Evolutionary conservation across 2,888 invertebrate species (phyloP), one percentile per base, ranked within the genome.

Genomic region (Drosophila mimica): DNA sequence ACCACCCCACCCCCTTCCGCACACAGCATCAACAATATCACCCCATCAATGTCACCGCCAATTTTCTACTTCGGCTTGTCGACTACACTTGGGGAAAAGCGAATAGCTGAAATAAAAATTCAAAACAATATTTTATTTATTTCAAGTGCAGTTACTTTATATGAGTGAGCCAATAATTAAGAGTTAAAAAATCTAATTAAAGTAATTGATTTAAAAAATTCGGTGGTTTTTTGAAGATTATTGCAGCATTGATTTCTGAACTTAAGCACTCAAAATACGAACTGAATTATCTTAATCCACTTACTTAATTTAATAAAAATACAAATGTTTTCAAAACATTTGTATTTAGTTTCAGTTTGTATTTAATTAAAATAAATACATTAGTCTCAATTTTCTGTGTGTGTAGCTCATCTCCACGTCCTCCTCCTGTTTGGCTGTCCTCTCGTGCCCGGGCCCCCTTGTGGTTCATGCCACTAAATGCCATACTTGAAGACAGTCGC

Each of bases 11-110:
- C 8, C 8, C 30, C 53, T 46, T 36, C 46, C 13, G 31, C 20
- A 58, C 54, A 31, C 36, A 38, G 34, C 67, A 60, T 66, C 53
- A 68, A 51, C 62, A 51, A 53, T 36, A 66, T 77, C 63, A 69
- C 76, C 76, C 85, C 82, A 87, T 87, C 90, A 89, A 77, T 89
- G 87, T 84, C 87, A 82, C 83, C 89, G 87, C 88, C 90, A 87
- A 87, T 87, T 87, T 88, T 89, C 79, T 74, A 69, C 82, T 84
- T 58, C 34, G 59, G 52, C 73, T 66, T 65, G 69, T 57, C 56
- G 65, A 33, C 11, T 67, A 48, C 67, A 68, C 67, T 56, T 4
- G 7, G 9, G 28, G 9, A 56, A 68, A 46, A 28, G 11, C 9
- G 3, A 15, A 1, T 11, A 31, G 11, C 20, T 15, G 8, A 20